phyloP scores from a whole-genome alignment of 2,113 vertebrate genomes.

The Paradisaea rubra region DNA sequence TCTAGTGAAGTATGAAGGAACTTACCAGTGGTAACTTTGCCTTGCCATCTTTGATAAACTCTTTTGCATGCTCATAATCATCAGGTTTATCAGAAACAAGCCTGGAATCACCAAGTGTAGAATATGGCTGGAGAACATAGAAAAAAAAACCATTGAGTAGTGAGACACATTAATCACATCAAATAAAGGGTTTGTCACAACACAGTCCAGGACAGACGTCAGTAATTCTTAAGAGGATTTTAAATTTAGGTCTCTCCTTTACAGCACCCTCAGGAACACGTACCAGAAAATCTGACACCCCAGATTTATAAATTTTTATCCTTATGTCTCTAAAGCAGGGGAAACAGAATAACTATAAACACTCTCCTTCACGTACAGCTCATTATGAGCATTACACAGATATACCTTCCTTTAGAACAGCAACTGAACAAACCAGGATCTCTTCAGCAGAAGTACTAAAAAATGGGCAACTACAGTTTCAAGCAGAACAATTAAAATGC shows the following conservation, averaged over 20 bases:
- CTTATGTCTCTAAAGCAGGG: background rate
- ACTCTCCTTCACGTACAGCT: background rate
- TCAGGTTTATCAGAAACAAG: slow-evolving; percentile 67
- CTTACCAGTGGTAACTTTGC: slow-evolving; percentile 73
- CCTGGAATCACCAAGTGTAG: slow-evolving; percentile 62
- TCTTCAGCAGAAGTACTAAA: background rate
- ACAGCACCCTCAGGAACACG: background rate
- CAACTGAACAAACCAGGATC: background rate
- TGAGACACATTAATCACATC: background rate
- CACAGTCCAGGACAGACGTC: background rate
- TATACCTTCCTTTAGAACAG: background rate
- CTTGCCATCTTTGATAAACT: slow-evolving; percentile 69
- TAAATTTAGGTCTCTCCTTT: background rate
- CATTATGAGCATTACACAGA: background rate
- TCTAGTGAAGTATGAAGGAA: background rate
- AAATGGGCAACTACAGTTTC: background rate
- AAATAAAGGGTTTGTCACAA: background rate
- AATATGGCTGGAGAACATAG: slow-evolving; percentile 62
- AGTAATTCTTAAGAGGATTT: background rate
- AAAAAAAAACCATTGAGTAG: background rate
- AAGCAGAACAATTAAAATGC: background rate
- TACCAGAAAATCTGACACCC: background rate
- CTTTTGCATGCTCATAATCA: slow-evolving; percentile 74
- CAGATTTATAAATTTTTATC: background rate
- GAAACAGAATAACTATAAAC: background rate